Evolutionary conservation across 2,113 vertebrate genomes (phyloP).

Genomic region (Grammomys surdaster): DNA sequence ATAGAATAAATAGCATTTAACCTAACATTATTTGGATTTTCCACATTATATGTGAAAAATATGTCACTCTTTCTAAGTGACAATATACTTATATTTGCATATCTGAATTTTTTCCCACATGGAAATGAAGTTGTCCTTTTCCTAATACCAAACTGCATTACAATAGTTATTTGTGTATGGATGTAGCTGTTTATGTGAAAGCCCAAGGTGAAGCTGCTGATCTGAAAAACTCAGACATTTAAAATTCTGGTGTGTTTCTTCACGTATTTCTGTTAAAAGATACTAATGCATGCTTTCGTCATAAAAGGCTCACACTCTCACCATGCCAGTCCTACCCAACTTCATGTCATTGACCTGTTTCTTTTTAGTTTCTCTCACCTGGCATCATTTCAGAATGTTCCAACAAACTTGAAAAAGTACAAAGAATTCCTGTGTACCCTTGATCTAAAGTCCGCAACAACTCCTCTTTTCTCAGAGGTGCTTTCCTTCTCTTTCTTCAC

Average conservation of each 20-base stretch:
- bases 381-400: neutral
- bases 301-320: neutral
- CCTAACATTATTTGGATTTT: neutral
- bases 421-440: neutral
- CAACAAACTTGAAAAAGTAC: neutral
- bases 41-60: neutral
- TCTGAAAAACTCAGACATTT: neutral
- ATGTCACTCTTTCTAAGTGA: neutral
- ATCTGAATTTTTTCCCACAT: neutral
- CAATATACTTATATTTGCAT: neutral
- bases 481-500: neutral
- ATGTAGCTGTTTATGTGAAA: neutral
- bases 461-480: neutral
- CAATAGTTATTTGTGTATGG: neutral
- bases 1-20: neutral
- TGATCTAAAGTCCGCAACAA: neutral
- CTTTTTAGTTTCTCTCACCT: neutral
- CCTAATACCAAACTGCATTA: neutral
- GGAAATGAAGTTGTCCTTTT: neutral
- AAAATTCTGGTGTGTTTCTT: neutral
- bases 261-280: neutral
- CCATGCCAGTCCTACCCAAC: neutral
- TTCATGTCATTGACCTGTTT: neutral
- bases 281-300: neutral
- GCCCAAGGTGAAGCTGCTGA: neutral